Evolutionary conservation across 2,888 invertebrate species (phyloP).

Genomic region (Hololepta plana): DNA sequence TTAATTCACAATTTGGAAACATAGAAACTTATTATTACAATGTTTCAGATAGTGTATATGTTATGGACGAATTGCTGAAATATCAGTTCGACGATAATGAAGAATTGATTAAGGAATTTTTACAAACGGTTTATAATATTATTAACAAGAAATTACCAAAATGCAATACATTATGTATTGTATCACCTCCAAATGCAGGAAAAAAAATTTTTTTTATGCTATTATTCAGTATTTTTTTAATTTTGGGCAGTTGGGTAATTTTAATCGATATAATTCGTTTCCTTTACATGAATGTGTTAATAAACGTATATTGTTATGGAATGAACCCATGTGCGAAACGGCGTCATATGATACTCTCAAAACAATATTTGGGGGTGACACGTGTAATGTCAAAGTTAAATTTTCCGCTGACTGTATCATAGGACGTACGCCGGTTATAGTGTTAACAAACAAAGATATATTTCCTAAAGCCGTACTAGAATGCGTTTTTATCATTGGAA

Average conservation of each 20-base stretch:
- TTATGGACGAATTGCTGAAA: slow-evolving; percentile 2
- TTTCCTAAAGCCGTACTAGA: no score
- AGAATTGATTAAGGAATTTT: slow-evolving; percentile 1
- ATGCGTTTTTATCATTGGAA: no score
- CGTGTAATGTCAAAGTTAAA: slow-evolving; percentile 4
- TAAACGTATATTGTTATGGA: slow-evolving; percentile 5
- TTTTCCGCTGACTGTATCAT: no score
- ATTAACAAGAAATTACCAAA: slow-evolving; percentile 1
- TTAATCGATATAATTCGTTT: slow-evolving; percentile 5
- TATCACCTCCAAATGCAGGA: slow-evolving; percentile 1
- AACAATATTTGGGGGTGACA: slow-evolving; percentile 6
- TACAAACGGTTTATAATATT: neutral
- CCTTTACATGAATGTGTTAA: slow-evolving; percentile 6
- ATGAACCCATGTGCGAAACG: slow-evolving; percentile 4
- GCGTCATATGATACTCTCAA: slow-evolving; percentile 3
- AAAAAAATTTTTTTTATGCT: slow-evolving; percentile 5
- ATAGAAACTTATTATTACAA: no score
- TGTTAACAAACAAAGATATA: no score
- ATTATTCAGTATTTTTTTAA: slow-evolving; percentile 2
- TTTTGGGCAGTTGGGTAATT: slow-evolving; percentile 6
- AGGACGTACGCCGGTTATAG: no score
- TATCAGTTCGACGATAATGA: slow-evolving; percentile 5
- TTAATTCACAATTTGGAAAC: no score
- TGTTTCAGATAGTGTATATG: neutral
- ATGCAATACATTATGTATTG: slow-evolving; percentile 1